Percentiles rank a stretch among this genome's conserved stretches.
Evolutionary conservation across 2,888 invertebrate species (phyloP).

Genomic region (Orthosia gracilis): DNA sequence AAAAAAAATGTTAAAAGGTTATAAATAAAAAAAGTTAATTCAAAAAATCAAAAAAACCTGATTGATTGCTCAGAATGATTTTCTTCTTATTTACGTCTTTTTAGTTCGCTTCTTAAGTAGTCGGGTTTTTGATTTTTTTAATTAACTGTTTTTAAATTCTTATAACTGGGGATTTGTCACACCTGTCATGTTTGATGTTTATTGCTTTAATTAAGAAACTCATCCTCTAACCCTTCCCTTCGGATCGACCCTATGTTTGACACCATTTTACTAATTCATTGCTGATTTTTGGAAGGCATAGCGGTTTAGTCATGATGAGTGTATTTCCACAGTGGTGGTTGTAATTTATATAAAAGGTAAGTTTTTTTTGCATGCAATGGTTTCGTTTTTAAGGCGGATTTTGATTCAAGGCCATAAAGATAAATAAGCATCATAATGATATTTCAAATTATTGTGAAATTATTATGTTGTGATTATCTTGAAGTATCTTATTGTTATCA

Average conservation of each 20-base stretch:
- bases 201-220: slow-evolving; percentile 83
- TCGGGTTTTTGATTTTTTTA: too few relatives aligned
- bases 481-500: not conserved
- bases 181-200: slow-evolving; percentile 81
- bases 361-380: not conserved
- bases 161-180: slow-evolving; percentile 81
- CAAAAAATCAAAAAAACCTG: too few relatives aligned
- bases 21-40: too few relatives aligned
- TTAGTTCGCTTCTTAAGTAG: too few relatives aligned
- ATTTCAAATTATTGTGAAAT: not conserved
- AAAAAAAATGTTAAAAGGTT: too few relatives aligned
- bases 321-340: too few relatives aligned
- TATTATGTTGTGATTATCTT: not conserved
- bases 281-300: too few relatives aligned
- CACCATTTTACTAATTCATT: slow-evolving; percentile 57
- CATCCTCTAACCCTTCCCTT: slow-evolving; percentile 73
- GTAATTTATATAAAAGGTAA: too few relatives aligned
- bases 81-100: too few relatives aligned
- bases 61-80: too few relatives aligned
- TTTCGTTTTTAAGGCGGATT: not conserved
- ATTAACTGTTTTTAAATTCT: too few relatives aligned
- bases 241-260: slow-evolving; percentile 61
- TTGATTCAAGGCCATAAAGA: not conserved
- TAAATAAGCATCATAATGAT: not conserved
- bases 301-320: too few relatives aligned